phyloP scores from a whole-genome alignment of 2,113 vertebrate species.

The Mandrillus leucophaeus region DNA sequence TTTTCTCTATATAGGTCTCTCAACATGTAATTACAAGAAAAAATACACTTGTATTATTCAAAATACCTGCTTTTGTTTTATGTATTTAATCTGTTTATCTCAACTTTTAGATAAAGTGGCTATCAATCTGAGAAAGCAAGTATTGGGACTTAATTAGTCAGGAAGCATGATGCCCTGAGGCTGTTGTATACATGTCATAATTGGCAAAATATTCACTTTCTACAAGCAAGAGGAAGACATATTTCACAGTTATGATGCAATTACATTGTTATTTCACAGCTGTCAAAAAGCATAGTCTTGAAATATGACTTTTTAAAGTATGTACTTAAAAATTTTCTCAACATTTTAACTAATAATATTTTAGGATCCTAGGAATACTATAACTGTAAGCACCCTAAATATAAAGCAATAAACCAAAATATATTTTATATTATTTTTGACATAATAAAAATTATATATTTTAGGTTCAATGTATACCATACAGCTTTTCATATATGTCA shows the following conservation, averaged over 20 bases:
- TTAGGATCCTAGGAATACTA: neutral
- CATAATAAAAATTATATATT: neutral
- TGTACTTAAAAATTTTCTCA: constrained; percentile 50
- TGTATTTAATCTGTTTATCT: constrained; percentile 28
- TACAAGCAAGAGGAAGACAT: constrained; percentile 54
- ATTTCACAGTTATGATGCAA: constrained; percentile 73
- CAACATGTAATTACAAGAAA: neutral
- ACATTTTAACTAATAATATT: constrained; percentile 46
- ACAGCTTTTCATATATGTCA: neutral
- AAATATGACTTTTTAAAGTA: constrained; percentile 70
- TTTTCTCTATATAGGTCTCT: neutral
- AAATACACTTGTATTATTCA: neutral
- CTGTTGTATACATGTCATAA: constrained; percentile 37
- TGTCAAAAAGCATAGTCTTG: constrained; percentile 71
- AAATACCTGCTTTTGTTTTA: neutral
- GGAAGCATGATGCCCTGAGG: constrained; percentile 17
- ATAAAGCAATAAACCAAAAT: neutral
- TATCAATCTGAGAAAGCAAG: constrained; percentile 3
- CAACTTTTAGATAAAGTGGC: neutral
- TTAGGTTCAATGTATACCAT: neutral
- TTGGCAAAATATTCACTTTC: constrained; percentile 38
- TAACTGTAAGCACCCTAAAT: neutral
- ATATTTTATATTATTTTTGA: neutral
- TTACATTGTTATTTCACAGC: constrained; percentile 76
- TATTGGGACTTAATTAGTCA: constrained; percentile 51